phyloP scores from a whole-genome alignment of 2,888 invertebrate genomes.

The Gasteruption jaculator region DNA sequence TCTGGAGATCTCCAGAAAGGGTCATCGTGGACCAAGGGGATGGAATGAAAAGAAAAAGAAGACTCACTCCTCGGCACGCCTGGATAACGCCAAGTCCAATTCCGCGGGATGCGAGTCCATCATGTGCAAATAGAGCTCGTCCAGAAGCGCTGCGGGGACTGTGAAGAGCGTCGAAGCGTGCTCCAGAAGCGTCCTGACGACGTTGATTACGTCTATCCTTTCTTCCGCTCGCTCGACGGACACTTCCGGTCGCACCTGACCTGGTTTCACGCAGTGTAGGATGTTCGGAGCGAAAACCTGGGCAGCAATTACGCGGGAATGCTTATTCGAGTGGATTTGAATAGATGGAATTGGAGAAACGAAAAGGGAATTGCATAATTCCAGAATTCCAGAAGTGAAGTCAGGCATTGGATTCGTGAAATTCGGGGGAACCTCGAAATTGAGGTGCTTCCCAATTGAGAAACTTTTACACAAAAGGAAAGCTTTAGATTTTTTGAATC shows the following conservation, averaged over 20 bases:
- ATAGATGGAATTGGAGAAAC: too few species aligned
- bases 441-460: too few species aligned
- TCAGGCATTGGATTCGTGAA: too few species aligned
- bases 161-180: slow-evolving; percentile 69
- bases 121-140: slow-evolving; percentile 82
- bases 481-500: too few species aligned
- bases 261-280: slow-evolving; percentile 72
- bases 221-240: slow-evolving; percentile 72
- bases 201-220: slow-evolving; percentile 85
- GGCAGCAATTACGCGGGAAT: not conserved
- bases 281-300: slow-evolving; percentile 89
- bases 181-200: slow-evolving; percentile 74
- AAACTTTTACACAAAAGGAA: too few species aligned
- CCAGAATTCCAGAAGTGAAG: too few species aligned
- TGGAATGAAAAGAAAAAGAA: not conserved
- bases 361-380: too few species aligned
- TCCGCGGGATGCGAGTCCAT: slow-evolving; percentile 80
- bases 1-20: not conserved
- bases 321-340: too few species aligned
- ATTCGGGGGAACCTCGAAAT: too few species aligned
- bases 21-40: not conserved
- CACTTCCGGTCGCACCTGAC: slow-evolving; percentile 52
- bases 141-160: slow-evolving; percentile 76
- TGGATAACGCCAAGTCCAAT: slow-evolving; percentile 59
- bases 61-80: slow-evolving; percentile 52